A percentile compares a stretch with the other conserved stretches of the same genome.
Evolutionary conservation across 2,888 invertebrate species (phyloP).

Genomic region (Scaptomyza flava): DNA sequence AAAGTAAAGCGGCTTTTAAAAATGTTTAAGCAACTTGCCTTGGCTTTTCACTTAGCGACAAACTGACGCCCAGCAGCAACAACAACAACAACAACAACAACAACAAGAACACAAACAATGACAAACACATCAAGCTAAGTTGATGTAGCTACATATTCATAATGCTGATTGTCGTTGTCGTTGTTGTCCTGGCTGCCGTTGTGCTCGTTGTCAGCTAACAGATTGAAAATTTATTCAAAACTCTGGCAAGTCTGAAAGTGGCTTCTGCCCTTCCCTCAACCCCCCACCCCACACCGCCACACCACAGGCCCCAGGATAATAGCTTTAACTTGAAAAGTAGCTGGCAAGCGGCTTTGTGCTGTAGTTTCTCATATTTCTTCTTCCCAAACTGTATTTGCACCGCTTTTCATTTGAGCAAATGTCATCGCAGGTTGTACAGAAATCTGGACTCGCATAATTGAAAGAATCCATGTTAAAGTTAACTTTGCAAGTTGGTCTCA

Average conservation of each 20-base stretch:
- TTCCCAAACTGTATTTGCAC: slow-evolving; percentile 1
- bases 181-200: slow-evolving; percentile 44
- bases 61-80: slow-evolving; percentile 34
- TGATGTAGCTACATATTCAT: slow-evolving; percentile 74
- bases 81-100: slow-evolving; percentile 6
- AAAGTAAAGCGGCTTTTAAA: slow-evolving; percentile 76
- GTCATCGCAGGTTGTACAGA: slow-evolving; percentile 5
- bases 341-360: slow-evolving; percentile 62
- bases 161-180: slow-evolving; percentile 69
- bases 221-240: slow-evolving; percentile 75
- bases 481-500: slow-evolving; percentile 26
- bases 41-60: slow-evolving; percentile 69
- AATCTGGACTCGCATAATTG: slow-evolving; percentile 7
- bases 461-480: slow-evolving; percentile 11
- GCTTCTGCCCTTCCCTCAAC: slow-evolving; percentile 22
- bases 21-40: slow-evolving; percentile 65
- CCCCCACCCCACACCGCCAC: background rate
- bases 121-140: slow-evolving; percentile 59
- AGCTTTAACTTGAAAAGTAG: slow-evolving; percentile 71
- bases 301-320: slow-evolving; percentile 50
- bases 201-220: slow-evolving; percentile 46
- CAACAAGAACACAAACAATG: slow-evolving; percentile 14
- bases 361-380: slow-evolving; percentile 44
- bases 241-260: slow-evolving; percentile 59
- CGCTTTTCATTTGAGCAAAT: slow-evolving; percentile 22